Evolutionary conservation across 1,140 invertebrate genomes (phyloP), one percentile per base, ranked within the genome.

Genomic region (Drosophila saltans): DNA sequence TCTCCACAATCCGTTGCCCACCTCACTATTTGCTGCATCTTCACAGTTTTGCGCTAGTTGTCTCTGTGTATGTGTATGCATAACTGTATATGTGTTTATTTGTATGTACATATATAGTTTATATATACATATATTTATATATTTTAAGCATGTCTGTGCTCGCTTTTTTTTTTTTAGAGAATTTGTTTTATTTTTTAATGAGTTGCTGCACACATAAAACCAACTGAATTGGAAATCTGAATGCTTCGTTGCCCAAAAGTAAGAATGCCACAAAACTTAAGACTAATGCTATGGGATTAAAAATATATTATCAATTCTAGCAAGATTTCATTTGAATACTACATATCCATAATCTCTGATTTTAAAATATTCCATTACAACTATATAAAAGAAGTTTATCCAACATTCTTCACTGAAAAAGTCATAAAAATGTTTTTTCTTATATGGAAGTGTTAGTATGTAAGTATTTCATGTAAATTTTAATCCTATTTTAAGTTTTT

Each of bases 161-260:
- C 16, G 16, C 16, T 16, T 16, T 16, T 16, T n/a, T 65, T 60
- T 62, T 43, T 61, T 52, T 5, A 24, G 39, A 48, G 72, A 26
- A 63, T 43, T 33, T 63, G 36, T 65, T 68, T 78, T 65, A 75
- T 75, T 75, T 78, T 78, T 75, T 72, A 78, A 78, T 78, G 76
- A 78, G 65, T 72, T 78, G 68, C 48, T 61, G 67, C 56, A 9
- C 43, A 43, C 61, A 72, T 69, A 68, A 68, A 75, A 78, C 64
- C 72, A 61, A 75, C 72, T 64, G 76, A 78, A 71, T 75, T 56
- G 67, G 64, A 78, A 78, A 75, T 71, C 58, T 56, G 43, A 39
- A 66, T 61, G 63, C 30, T 39, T 28, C 64, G 48, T 28, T 39
- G 41, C 30, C 36, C 41, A 11, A n/a, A 55, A 52, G 24, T 3